Percentiles rank a stretch among this genome's conserved stretches.
Conservation (phyloP, 2,113 vertebrate genomes). For the Perca fluviatilis region DNA sequence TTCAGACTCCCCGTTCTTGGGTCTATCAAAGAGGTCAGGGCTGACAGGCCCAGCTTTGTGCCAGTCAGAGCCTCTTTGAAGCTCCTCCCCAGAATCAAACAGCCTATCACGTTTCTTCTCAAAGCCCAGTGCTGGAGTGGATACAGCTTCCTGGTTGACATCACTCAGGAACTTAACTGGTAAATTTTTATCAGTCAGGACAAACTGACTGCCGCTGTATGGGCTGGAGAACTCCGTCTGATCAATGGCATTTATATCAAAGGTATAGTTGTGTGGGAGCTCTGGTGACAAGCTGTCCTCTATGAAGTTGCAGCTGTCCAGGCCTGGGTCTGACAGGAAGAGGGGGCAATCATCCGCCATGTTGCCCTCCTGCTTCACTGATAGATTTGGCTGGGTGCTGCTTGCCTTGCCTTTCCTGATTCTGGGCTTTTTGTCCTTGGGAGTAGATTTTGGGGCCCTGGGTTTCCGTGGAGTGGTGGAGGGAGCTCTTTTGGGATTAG, state of each 20-base stretch:
- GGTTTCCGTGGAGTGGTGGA: constrained; percentile 86
- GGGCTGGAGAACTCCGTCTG: constrained; percentile 94
- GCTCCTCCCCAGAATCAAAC: constrained; percentile 79
- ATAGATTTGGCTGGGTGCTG: constrained; percentile 75
- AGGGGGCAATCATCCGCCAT: constrained; percentile 87
- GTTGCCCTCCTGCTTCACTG: constrained; percentile 80
- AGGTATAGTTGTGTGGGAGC: constrained; percentile 91
- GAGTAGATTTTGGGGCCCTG: constrained; percentile 83
- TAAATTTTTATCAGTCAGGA: constrained; percentile 94
- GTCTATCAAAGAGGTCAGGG: constrained; percentile 91
- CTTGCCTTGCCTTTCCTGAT: constrained; percentile 82
- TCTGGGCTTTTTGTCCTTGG: constrained; percentile 87
- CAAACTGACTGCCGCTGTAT: constrained; percentile 94
- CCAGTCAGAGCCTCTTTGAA: constrained; percentile 80
- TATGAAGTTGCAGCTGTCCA: constrained; percentile 95
- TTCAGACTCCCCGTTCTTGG: constrained; percentile 82
- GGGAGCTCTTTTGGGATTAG: constrained; percentile 83
- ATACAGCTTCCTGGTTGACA: constrained; percentile 89
- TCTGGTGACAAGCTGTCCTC: constrained; percentile 97
- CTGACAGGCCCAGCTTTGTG: constrained; percentile 81
- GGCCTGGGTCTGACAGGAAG: constrained; percentile 91
- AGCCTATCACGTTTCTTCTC: constrained; percentile 64
- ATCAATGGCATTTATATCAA: constrained; percentile 95
- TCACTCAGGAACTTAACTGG: constrained; percentile 97
- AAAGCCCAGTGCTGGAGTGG: constrained; percentile 73